Evolutionary conservation across 2,888 invertebrate genomes (phyloP).

Genomic region (Cryptocephalus primarius): DNA sequence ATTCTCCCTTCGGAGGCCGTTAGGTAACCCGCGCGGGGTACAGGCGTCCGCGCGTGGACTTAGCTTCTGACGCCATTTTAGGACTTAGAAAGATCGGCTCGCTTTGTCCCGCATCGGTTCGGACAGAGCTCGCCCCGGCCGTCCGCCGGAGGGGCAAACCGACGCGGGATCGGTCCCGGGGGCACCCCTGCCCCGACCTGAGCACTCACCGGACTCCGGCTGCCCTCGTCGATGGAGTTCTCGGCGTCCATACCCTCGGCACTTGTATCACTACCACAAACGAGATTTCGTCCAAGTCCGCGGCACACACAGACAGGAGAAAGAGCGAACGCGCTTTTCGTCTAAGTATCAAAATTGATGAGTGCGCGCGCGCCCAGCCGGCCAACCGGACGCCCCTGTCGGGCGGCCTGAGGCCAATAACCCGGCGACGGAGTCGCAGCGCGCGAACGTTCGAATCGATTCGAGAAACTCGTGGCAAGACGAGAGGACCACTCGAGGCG

Average conservation of each 20-base stretch:
- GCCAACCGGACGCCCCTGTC: neutral
- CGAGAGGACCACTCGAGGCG: no score
- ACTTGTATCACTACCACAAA: neutral
- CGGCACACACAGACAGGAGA: slow-evolving; percentile 8
- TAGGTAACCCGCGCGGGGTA: neutral
- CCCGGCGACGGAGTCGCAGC: no score
- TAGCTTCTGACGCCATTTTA: slow-evolving; percentile 78
- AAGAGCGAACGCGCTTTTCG: slow-evolving; percentile 16
- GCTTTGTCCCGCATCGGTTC: slow-evolving; percentile 24
- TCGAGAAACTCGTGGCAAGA: no score
- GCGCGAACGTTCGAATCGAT: no score
- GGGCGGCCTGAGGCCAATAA: no score
- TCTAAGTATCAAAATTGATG: slow-evolving; percentile 48
- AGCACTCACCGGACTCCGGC: slow-evolving; percentile 50
- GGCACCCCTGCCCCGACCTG: slow-evolving; percentile 17
- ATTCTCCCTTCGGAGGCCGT: no score
- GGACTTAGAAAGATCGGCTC: slow-evolving; percentile 62
- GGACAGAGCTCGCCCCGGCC: no score
- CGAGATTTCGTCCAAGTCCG: slow-evolving; percentile 10
- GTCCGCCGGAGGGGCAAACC: no score
- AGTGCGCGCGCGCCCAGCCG: slow-evolving; percentile 49
- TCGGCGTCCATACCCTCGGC: slow-evolving; percentile 48
- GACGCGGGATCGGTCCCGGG: no score
- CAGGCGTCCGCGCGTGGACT: slow-evolving; percentile 44
- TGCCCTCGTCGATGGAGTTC: slow-evolving; percentile 48